Evolutionary conservation across 2,797 vertebrate species (phyloP).

Genomic region (Pampus argenteus): DNA sequence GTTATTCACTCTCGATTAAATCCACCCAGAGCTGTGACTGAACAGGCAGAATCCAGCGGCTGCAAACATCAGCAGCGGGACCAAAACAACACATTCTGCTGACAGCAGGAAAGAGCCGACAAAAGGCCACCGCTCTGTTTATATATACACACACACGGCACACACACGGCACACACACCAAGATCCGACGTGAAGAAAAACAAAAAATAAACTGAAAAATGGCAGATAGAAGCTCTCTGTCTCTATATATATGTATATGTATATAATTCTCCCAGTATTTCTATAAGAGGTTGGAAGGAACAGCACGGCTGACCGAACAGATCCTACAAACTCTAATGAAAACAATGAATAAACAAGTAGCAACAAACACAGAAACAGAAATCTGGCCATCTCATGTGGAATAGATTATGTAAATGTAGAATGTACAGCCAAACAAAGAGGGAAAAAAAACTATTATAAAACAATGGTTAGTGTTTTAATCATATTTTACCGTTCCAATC

Average conservation of each 20-base stretch:
- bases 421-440: background rate
- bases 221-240: conserved; percentile 38
- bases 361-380: background rate
- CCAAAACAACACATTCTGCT: conserved; percentile 56
- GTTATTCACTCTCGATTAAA: conserved; percentile 55
- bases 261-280: conserved; percentile 8
- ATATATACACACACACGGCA: conserved; percentile 42
- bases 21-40: conserved; percentile 48
- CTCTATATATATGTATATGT: too few relatives aligned
- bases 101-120: conserved; percentile 57
- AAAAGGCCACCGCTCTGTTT: conserved; percentile 52
- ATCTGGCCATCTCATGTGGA: background rate
- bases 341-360: background rate
- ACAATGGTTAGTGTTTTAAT: conserved; percentile 5
- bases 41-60: conserved; percentile 48
- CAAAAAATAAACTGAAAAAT: too few relatives aligned
- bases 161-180: conserved; percentile 18
- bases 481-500: conserved; percentile 20
- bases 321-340: background rate
- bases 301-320: background rate
- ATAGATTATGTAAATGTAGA: background rate
- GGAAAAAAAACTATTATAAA: background rate
- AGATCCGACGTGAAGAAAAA: conserved; percentile 48
- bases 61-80: conserved; percentile 60
- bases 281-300: background rate